A percentile compares a stretch with the other conserved stretches of the same genome.
These are phyloP conservation scores for Caerostris darwini DNA, from an alignment of 1,140 invertebrate genomes.

Conservation along the genomic window DNA sequence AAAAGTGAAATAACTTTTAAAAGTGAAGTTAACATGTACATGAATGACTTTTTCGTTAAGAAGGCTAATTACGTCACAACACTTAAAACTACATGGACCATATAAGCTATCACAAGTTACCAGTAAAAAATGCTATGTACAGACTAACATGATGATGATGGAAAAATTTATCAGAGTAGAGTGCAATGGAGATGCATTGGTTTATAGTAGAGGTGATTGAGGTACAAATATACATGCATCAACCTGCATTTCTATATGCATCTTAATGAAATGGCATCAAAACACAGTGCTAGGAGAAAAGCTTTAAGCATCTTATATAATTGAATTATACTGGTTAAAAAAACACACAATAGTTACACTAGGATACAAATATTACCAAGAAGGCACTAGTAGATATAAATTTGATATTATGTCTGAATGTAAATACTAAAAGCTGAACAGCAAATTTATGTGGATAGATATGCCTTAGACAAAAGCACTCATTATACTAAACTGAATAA, in stretches of 20 bases:
- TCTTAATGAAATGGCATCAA: conserved; percentile 69
- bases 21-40: conserved; percentile 14
- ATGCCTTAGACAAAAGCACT: not conserved
- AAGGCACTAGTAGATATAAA: not conserved
- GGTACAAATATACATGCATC: conserved; percentile 74
- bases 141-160: conserved; percentile 76
- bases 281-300: conserved; percentile 70
- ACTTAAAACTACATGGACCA: conserved; percentile 71
- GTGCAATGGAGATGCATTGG: conserved; percentile 69
- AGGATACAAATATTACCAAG: conserved; percentile 2
- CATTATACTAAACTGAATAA: not conserved
- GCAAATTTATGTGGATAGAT: not conserved
- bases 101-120: conserved; percentile 75
- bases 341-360: conserved; percentile 37
- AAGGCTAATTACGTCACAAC: conserved; percentile 27
- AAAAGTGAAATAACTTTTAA: conserved; percentile 35
- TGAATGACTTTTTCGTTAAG: conserved; percentile 20
- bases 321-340: not conserved
- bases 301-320: conserved; percentile 51
- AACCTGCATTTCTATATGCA: conserved; percentile 64
- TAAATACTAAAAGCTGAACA: not conserved
- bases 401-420: not conserved
- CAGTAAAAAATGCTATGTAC: conserved; percentile 74
- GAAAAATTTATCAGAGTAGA: conserved; percentile 41
- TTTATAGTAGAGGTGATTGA: conserved; percentile 64